Evolutionary conservation across 2,888 invertebrate species (phyloP).

Genomic region (Hetaerina titia): DNA sequence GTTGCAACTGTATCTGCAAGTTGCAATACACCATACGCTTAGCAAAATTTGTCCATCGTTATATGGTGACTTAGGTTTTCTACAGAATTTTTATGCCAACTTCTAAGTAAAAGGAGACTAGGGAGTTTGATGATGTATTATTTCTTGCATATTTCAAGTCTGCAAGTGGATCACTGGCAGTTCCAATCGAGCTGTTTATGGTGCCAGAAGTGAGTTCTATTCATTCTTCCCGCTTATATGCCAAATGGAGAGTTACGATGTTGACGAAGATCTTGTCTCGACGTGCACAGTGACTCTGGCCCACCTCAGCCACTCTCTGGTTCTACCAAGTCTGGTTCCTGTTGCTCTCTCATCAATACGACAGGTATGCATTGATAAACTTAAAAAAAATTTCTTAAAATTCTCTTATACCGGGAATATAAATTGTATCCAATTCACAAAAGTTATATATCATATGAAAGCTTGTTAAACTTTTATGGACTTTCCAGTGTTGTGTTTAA

Average conservation of each 20-base stretch:
- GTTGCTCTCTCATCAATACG: conserved; percentile 80
- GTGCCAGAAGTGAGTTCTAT: conserved; percentile 81
- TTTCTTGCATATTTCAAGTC: conserved; percentile 72
- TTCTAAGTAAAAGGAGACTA: background rate
- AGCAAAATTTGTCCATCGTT: too few species aligned
- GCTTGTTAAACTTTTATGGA: background rate
- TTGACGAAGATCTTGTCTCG: conserved; percentile 87
- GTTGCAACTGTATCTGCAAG: too few species aligned
- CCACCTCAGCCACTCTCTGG: conserved; percentile 83
- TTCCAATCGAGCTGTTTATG: conserved; percentile 75
- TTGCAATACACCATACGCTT: too few species aligned
- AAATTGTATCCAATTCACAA: background rate
- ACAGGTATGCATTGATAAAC: conserved; percentile 75
- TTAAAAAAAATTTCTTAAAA: background rate
- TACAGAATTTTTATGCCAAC: too few species aligned
- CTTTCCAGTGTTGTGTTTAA: background rate
- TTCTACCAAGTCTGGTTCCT: conserved; percentile 81
- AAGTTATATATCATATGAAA: background rate
- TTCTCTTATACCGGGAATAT: background rate
- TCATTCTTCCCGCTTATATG: conserved; percentile 83
- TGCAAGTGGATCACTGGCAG: conserved; percentile 78
- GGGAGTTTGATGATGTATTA: background rate
- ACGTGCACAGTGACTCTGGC: conserved; percentile 85
- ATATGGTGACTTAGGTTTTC: too few species aligned
- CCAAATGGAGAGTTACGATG: conserved; percentile 87